These are phyloP conservation scores for Hyles lineata DNA, from an alignment of 2,888 invertebrate species.

Conservation along the genomic window DNA sequence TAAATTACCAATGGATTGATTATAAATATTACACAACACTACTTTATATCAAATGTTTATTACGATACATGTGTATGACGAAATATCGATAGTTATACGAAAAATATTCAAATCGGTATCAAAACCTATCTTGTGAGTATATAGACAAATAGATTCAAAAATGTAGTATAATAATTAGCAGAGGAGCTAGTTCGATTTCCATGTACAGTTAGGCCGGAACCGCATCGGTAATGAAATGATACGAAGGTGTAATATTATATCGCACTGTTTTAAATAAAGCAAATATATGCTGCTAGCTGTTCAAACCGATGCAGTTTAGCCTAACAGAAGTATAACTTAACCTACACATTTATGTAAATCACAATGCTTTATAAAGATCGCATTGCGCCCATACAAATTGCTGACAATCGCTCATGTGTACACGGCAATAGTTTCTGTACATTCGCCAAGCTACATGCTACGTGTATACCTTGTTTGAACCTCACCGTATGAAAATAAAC, in stretches of 20 bases:
- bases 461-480: background rate
- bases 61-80: background rate
- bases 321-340: background rate
- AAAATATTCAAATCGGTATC: too few relatives aligned
- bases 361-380: slow-evolving; percentile 19
- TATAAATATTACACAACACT: background rate
- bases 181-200: background rate
- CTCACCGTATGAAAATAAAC: slow-evolving; percentile 6
- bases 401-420: slow-evolving; percentile 17
- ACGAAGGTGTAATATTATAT: too few relatives aligned
- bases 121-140: too few relatives aligned
- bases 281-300: too few relatives aligned
- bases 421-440: background rate
- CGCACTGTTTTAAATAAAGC: too few relatives aligned
- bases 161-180: background rate
- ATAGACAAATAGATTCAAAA: background rate
- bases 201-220: background rate
- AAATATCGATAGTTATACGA: too few relatives aligned
- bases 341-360: background rate
- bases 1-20: background rate
- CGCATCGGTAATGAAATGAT: background rate
- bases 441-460: slow-evolving; percentile 1
- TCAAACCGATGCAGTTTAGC: background rate
- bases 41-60: background rate
- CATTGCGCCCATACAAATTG: slow-evolving; percentile 10